Evolutionary conservation across 2,797 vertebrate genomes (phyloP).

Genomic region (Sus cebifrons): DNA sequence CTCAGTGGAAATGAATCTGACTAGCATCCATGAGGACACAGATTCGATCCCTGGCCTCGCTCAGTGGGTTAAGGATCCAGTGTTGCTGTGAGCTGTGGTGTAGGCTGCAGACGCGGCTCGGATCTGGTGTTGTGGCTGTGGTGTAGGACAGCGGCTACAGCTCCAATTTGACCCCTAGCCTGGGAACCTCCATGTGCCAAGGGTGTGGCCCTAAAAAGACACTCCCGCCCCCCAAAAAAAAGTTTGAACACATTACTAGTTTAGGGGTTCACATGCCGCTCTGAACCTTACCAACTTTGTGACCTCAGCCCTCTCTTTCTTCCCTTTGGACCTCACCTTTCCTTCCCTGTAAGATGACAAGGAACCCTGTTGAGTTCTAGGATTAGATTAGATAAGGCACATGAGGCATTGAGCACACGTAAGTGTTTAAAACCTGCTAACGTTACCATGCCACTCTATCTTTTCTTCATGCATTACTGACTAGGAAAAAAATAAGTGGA

Average conservation of each 20-base stretch:
- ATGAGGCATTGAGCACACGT: not conserved
- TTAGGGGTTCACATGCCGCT: constrained; percentile 5
- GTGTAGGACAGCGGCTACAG: too few relatives aligned
- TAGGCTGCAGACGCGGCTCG: too few relatives aligned
- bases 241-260: not conserved
- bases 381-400: not conserved
- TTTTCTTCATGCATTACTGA: constrained; percentile 27
- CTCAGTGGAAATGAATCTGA: too few relatives aligned
- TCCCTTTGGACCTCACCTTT: constrained; percentile 3
- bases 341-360: constrained; percentile 26
- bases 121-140: too few relatives aligned
- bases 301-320: not conserved
- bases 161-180: too few relatives aligned
- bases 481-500: not conserved
- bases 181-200: too few relatives aligned
- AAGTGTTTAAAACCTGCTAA: not conserved
- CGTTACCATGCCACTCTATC: not conserved
- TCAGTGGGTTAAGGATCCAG: too few relatives aligned
- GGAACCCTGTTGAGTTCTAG: not conserved
- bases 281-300: constrained; percentile 3
- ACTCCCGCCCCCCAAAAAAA: too few relatives aligned
- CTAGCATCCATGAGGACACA: too few relatives aligned
- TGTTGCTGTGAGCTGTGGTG: too few relatives aligned
- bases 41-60: too few relatives aligned
- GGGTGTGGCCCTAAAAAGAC: too few relatives aligned